Evolutionary conservation across 2,888 invertebrate genomes (phyloP).

Genomic region (Orthosia gracilis): DNA sequence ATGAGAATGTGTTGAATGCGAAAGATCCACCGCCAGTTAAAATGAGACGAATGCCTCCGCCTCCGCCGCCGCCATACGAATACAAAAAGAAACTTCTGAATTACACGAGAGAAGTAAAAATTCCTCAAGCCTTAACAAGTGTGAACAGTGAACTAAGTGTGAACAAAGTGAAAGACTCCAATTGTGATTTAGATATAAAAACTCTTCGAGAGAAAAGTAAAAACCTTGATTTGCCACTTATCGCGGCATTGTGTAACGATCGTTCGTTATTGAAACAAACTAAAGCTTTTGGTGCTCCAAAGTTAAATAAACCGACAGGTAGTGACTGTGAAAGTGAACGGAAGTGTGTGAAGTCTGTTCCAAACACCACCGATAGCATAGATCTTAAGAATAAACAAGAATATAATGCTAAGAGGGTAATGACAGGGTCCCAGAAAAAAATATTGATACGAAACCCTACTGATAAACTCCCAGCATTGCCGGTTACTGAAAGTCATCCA

Average conservation of each 20-base stretch:
- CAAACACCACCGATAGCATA: slow-evolving; percentile 87
- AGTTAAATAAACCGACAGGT: slow-evolving; percentile 87
- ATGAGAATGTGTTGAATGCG: slow-evolving; percentile 94
- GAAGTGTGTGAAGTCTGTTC: slow-evolving; percentile 85
- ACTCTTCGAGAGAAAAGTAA: slow-evolving; percentile 97
- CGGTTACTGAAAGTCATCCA: slow-evolving; percentile 90
- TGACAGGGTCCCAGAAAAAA: slow-evolving; percentile 92
- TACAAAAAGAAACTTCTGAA: slow-evolving; percentile 90
- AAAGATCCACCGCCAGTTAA: slow-evolving; percentile 89
- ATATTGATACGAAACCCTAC: slow-evolving; percentile 93
- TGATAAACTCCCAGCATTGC: slow-evolving; percentile 94
- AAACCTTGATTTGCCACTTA: slow-evolving; percentile 97
- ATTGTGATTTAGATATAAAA: slow-evolving; percentile 94
- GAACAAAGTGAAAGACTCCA: slow-evolving; percentile 84
- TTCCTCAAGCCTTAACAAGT: slow-evolving; percentile 72
- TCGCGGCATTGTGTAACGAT: slow-evolving; percentile 98
- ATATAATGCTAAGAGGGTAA: slow-evolving; percentile 92
- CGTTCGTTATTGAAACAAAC: slow-evolving; percentile 97
- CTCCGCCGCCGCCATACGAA: slow-evolving; percentile 90
- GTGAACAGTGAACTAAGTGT: slow-evolving; percentile 78
- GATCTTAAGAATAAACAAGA: slow-evolving; percentile 87
- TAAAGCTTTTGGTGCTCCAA: slow-evolving; percentile 96
- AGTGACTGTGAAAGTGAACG: slow-evolving; percentile 88
- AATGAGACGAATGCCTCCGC: slow-evolving; percentile 90
- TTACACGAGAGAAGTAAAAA: slow-evolving; percentile 85